phyloP scores from a whole-genome alignment of 2,113 vertebrate species.

The Xiphophorus hellerii region DNA sequence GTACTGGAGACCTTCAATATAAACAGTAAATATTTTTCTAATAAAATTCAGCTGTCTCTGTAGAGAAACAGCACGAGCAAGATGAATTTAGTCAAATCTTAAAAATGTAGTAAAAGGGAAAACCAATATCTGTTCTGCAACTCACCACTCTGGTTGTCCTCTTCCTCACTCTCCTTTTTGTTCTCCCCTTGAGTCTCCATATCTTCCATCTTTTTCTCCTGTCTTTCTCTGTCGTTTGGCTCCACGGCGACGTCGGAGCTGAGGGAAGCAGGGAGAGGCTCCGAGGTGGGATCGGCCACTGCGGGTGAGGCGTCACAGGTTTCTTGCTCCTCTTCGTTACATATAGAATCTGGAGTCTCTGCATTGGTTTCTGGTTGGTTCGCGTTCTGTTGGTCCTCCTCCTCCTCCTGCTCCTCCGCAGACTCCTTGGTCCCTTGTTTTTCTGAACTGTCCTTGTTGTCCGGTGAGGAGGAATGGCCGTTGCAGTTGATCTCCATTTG shows the following conservation, averaged over 20 bases:
- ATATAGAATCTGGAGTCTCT: conserved; percentile 21
- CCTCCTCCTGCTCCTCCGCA: conserved; percentile 76
- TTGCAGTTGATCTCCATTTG: conserved; percentile 85
- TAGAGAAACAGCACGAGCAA: not conserved
- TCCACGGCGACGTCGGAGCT: conserved; percentile 41
- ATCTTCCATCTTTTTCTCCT: conserved; percentile 41
- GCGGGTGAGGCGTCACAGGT: conserved; percentile 29
- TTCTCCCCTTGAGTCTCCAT: conserved; percentile 54
- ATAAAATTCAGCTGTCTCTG: no score
- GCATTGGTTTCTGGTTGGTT: conserved; percentile 63
- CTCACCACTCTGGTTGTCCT: conserved; percentile 47
- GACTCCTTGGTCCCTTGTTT: conserved; percentile 72
- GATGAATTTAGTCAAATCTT: not conserved
- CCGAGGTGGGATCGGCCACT: not conserved
- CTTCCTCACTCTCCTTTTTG: conserved; percentile 44
- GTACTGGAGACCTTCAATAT: not conserved
- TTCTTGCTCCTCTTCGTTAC: conserved; percentile 25
- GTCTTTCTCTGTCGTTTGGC: conserved; percentile 35
- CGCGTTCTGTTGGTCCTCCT: conserved; percentile 86
- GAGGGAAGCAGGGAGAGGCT: conserved; percentile 19
- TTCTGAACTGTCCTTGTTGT: conserved; percentile 63
- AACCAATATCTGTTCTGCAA: not conserved
- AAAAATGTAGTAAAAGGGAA: not conserved
- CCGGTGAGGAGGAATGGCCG: conserved; percentile 70
- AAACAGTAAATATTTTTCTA: not conserved